A percentile compares a stretch with the other conserved stretches of the same genome.
These are phyloP conservation scores for Brachymystax lenok DNA, from an alignment of 2,797 vertebrate genomes.

Conservation along the genomic window DNA sequence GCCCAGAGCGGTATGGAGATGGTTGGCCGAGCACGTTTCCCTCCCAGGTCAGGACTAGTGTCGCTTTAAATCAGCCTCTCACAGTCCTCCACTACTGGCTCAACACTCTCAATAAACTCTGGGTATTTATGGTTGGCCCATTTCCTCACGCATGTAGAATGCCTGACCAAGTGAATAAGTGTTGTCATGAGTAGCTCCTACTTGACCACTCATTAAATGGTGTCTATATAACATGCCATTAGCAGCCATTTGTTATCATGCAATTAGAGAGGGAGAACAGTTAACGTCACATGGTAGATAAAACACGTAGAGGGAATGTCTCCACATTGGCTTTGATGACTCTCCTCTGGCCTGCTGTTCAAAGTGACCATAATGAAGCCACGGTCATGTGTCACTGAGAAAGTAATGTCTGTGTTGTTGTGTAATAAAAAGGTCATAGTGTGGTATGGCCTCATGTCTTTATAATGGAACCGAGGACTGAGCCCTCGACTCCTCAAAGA, in stretches of 20 bases:
- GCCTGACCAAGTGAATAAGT: background rate
- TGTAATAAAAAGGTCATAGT: background rate
- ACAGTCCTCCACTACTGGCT: constrained; percentile 8
- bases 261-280: constrained; percentile 1
- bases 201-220: background rate
- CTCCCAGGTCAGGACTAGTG: constrained; percentile 21
- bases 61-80: constrained; percentile 15
- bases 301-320: background rate
- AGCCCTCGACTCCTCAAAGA: background rate
- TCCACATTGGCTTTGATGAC: background rate
- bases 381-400: constrained; percentile 3
- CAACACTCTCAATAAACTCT: constrained; percentile 15
- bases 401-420: background rate
- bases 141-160: constrained; percentile 15
- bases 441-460: background rate
- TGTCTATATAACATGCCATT: constrained; percentile 5
- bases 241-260: constrained; percentile 1
- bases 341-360: background rate
- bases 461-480: background rate
- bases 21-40: background rate
- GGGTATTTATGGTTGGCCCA: constrained; percentile 6
- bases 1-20: background rate
- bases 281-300: constrained; percentile 9
- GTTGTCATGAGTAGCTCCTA: constrained; percentile 7
- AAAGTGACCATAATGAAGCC: background rate